These are phyloP conservation scores for Tapirus terrestris DNA, from an alignment of 2,113 vertebrate species.

Conservation along the genomic window DNA sequence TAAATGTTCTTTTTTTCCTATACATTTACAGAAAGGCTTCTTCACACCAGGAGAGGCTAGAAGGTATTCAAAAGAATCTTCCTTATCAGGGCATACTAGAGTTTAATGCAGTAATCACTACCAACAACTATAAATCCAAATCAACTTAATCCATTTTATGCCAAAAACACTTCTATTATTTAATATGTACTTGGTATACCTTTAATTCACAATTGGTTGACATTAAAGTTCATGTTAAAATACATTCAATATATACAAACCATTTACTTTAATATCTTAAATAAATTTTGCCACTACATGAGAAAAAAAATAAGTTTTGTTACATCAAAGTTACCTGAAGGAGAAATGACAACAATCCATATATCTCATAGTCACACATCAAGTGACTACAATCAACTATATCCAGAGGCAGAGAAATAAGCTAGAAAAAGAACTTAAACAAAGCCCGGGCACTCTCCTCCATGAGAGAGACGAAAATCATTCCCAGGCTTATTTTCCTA, in stretches of 20 bases:
- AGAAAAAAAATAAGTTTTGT: not conserved
- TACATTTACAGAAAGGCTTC: slow-evolving; percentile 17
- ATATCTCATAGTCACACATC: not conserved
- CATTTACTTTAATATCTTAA: slow-evolving; percentile 5
- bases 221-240: slow-evolving; percentile 32
- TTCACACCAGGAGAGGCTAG: not conserved
- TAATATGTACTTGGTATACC: not conserved
- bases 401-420: slow-evolving; percentile 20
- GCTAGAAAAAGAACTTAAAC: not conserved
- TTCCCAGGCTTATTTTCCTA: not conserved
- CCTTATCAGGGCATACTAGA: not conserved
- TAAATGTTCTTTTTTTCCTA: not conserved
- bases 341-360: not conserved
- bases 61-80: slow-evolving; percentile 27
- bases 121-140: not conserved
- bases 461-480: not conserved
- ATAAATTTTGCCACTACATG: not conserved
- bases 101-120: slow-evolving; percentile 7
- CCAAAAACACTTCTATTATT: slow-evolving; percentile 36
- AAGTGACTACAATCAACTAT: not conserved
- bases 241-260: slow-evolving; percentile 10
- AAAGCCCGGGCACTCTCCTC: not conserved
- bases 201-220: slow-evolving; percentile 41
- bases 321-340: slow-evolving; percentile 7
- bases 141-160: slow-evolving; percentile 47